These are phyloP conservation scores for Myopa testacea DNA, from an alignment of 2,888 invertebrate species.

Conservation along the genomic window DNA sequence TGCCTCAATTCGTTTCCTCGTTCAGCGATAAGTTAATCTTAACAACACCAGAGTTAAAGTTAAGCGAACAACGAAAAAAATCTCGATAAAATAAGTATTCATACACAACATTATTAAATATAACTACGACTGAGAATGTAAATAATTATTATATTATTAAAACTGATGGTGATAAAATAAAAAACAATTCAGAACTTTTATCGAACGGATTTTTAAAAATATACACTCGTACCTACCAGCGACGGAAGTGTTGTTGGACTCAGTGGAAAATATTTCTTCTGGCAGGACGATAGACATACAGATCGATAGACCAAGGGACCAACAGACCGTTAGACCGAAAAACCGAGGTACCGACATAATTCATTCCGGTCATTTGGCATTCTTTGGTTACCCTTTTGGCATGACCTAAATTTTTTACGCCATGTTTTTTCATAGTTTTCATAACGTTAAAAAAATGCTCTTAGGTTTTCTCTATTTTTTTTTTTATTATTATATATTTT, in stretches of 20 bases:
- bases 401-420: neutral
- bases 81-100: neutral
- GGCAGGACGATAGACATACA: neutral
- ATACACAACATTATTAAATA: neutral
- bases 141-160: neutral
- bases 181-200: neutral
- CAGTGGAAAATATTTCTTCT: neutral
- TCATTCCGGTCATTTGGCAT: neutral
- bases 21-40: slow-evolving; percentile 24
- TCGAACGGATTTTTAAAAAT: too few relatives aligned
- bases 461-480: neutral
- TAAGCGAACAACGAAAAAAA: neutral
- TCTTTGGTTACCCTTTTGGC: slow-evolving; percentile 1
- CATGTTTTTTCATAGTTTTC: neutral
- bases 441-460: neutral
- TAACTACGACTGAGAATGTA: too few relatives aligned
- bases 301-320: neutral
- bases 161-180: slow-evolving; percentile 23
- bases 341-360: too few relatives aligned
- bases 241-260: neutral
- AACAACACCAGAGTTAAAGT: neutral
- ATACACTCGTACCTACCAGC: neutral
- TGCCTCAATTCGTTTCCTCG: neutral
- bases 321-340: too few relatives aligned
- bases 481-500: neutral